Conservation (phyloP, 2,113 vertebrate genomes). For the Corvus cornix region DNA sequence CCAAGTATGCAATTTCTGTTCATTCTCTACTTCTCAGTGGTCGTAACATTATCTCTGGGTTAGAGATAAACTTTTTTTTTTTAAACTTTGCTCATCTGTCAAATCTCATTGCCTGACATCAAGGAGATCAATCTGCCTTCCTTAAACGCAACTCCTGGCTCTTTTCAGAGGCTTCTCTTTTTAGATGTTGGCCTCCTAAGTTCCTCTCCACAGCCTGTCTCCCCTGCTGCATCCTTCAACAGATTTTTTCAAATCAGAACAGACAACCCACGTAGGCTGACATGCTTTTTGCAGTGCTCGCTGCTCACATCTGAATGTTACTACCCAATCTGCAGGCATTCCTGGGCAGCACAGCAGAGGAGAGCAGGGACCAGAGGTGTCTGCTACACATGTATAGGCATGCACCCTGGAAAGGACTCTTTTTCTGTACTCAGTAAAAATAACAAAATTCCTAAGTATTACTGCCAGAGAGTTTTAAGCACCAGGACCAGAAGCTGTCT, state of each 20-base stretch:
- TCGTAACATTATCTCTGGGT: background rate
- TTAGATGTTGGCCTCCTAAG: constrained; percentile 15
- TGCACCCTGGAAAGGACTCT: background rate
- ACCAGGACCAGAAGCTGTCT: background rate
- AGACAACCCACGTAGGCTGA: constrained; percentile 50
- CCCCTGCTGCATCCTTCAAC: constrained; percentile 50
- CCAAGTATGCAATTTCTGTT: background rate
- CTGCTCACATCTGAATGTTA: background rate
- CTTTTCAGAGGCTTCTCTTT: constrained; percentile 20
- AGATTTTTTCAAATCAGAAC: constrained; percentile 44
- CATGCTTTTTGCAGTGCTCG: background rate
- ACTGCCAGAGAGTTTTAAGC: background rate
- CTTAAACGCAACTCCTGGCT: constrained; percentile 26
- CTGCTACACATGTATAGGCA: background rate
- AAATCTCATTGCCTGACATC: constrained; percentile 21
- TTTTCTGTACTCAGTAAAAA: background rate
- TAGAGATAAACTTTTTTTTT: background rate
- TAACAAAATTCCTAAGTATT: background rate
- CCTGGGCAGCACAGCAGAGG: background rate
- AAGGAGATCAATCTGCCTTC: constrained; percentile 28
- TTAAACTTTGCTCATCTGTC: constrained; percentile 18
- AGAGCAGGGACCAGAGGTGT: background rate
- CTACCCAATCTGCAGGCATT: background rate
- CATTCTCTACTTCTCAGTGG: background rate
- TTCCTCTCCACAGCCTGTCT: constrained; percentile 36